Percentiles rank a stretch among this genome's conserved stretches.
Evolutionary conservation across 2,113 vertebrate genomes (phyloP).

Genomic region (Mixornis gularis): DNA sequence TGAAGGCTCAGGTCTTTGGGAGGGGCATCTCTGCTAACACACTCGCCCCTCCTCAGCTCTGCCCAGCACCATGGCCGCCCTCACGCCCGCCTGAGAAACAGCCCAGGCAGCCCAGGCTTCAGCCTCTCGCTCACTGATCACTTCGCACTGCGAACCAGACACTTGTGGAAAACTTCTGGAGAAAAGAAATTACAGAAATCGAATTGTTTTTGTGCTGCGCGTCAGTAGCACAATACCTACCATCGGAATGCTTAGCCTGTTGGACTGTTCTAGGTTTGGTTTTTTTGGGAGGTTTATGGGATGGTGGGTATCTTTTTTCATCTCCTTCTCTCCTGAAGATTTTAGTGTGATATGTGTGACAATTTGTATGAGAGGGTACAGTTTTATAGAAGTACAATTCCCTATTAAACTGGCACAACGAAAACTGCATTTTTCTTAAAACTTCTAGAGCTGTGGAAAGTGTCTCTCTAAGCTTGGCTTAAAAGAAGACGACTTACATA

Average conservation of each 20-base stretch:
- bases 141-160: not conserved
- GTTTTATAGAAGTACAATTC: not conserved
- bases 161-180: not conserved
- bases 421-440: not conserved
- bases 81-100: not conserved
- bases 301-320: not conserved
- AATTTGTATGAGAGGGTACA: not conserved
- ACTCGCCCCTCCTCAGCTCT: not conserved
- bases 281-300: not conserved
- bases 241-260: not conserved
- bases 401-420: not conserved
- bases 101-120: too few relatives aligned
- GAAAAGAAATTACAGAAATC: not conserved
- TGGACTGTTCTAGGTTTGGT: not conserved
- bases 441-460: not conserved
- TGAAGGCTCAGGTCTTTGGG: not conserved
- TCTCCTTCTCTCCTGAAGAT: not conserved
- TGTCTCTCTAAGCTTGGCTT: not conserved
- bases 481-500: not conserved
- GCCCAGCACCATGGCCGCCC: fast-evolving
- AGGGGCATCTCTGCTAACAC: not conserved
- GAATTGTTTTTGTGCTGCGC: not conserved
- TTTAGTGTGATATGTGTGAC: not conserved
- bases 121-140: not conserved
- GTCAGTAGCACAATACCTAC: not conserved